Evolutionary conservation across 2,888 invertebrate species (phyloP).

Genomic region (Athalia cordata): DNA sequence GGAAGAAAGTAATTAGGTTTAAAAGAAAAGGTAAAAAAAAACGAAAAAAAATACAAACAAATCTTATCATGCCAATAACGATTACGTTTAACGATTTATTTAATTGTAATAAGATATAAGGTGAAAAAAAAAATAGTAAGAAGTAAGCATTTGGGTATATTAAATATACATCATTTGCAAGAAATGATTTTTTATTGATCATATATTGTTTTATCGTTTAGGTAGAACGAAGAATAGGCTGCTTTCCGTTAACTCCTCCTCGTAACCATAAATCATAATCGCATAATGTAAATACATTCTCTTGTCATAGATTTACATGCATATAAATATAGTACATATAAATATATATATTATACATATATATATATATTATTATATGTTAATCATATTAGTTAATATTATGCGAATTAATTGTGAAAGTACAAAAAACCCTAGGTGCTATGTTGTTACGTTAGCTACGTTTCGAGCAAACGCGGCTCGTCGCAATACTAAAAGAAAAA

Average conservation of each 20-base stretch:
- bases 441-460: constrained; percentile 71
- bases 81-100: constrained; percentile 59
- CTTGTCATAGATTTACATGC: constrained; percentile 62
- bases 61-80: constrained; percentile 62
- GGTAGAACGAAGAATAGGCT: constrained; percentile 50
- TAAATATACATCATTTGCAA: constrained; percentile 58
- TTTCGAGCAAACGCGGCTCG: constrained; percentile 53
- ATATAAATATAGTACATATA: constrained; percentile 58
- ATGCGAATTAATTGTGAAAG: constrained; percentile 71
- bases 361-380: constrained; percentile 39
- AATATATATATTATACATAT: constrained; percentile 45
- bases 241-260: constrained; percentile 61
- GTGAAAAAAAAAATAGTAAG: constrained; percentile 5
- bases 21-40: constrained; percentile 46
- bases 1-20: constrained; percentile 55
- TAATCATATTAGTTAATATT: constrained; percentile 62
- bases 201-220: constrained; percentile 26
- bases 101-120: constrained; percentile 51
- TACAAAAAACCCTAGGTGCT: constrained; percentile 73
- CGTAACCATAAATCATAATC: constrained; percentile 58
- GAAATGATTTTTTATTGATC: constrained; percentile 52
- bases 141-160: constrained; percentile 58
- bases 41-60: constrained; percentile 24
- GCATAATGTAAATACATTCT: constrained; percentile 71
- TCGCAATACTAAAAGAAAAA: constrained; percentile 41